These are phyloP conservation scores for Eristalis tenax DNA, from an alignment of 2,888 invertebrate genomes.

Conservation along the genomic window DNA sequence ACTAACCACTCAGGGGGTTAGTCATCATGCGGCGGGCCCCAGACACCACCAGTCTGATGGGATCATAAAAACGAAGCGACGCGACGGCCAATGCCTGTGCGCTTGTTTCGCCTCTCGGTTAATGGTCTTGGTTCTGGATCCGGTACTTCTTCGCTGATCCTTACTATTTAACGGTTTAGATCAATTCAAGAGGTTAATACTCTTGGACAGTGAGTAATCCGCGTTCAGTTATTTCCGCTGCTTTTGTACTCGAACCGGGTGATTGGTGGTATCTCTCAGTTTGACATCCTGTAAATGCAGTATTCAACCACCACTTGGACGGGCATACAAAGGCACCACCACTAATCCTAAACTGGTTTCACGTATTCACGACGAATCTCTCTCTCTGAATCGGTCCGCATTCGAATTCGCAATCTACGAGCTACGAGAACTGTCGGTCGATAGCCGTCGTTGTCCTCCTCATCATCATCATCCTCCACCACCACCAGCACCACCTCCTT, in stretches of 20 bases:
- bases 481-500: too few relatives aligned
- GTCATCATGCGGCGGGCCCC: neutral
- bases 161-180: constrained; percentile 49
- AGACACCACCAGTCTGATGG: neutral
- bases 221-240: constrained; percentile 34
- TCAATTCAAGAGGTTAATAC: constrained; percentile 27
- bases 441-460: neutral
- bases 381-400: constrained; percentile 50
- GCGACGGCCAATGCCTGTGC: neutral
- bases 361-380: constrained; percentile 43
- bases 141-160: constrained; percentile 2
- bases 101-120: neutral
- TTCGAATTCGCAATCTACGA: constrained; percentile 41
- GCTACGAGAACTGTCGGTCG: neutral
- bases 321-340: constrained; percentile 10
- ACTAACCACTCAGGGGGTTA: constrained; percentile 5
- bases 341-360: constrained; percentile 66
- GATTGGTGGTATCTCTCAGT: constrained; percentile 57
- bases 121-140: neutral
- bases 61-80: neutral
- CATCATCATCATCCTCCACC: too few relatives aligned
- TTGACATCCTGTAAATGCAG: constrained; percentile 46
- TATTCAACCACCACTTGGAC: neutral
- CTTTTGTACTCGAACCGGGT: constrained; percentile 47
- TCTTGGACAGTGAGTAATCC: constrained; percentile 28